Evolutionary conservation across 2,888 invertebrate genomes (phyloP).

Genomic region (Platerodrilus igneus): DNA sequence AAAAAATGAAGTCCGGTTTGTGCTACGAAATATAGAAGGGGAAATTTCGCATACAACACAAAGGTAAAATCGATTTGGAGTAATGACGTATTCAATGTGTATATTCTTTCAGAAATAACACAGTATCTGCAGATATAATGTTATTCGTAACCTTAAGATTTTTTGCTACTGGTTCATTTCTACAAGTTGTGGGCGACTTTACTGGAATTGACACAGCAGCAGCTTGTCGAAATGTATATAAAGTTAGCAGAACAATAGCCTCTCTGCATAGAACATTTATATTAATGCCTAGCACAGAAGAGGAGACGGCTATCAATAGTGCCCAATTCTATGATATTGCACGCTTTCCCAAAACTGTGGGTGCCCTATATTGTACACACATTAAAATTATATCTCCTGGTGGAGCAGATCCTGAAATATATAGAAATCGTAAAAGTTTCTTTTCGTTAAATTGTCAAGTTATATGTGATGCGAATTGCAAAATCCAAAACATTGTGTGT

Average conservation of each 20-base stretch:
- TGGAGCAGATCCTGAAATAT: constrained; percentile 6
- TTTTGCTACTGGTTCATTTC: constrained; percentile 6
- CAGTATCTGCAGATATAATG: constrained; percentile 6
- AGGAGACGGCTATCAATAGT: constrained; percentile 3
- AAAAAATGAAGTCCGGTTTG: constrained; percentile 3
- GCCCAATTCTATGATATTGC: constrained; percentile 5
- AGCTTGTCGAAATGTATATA: neutral
- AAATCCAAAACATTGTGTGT: constrained; percentile 8
- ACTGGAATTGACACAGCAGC: constrained; percentile 5
- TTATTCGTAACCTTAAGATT: constrained; percentile 5
- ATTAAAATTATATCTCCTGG: constrained; percentile 10
- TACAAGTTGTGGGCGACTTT: constrained; percentile 8
- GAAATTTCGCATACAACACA: constrained; percentile 6
- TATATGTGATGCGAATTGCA: constrained; percentile 7
- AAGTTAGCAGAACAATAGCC: constrained; percentile 5
- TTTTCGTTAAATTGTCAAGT: constrained; percentile 7
- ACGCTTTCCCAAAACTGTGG: constrained; percentile 7
- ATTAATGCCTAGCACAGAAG: constrained; percentile 4
- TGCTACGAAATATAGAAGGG: constrained; percentile 3
- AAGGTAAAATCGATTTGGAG: constrained; percentile 4
- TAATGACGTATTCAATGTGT: constrained; percentile 1
- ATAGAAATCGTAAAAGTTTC: constrained; percentile 3
- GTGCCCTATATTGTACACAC: constrained; percentile 10
- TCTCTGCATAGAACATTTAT: constrained; percentile 1
- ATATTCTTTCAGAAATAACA: constrained; percentile 3